A percentile compares a stretch with the other conserved stretches of the same genome.
Conservation (phyloP, 2,797 vertebrate species). For the Pyrrhura leucotis region DNA sequence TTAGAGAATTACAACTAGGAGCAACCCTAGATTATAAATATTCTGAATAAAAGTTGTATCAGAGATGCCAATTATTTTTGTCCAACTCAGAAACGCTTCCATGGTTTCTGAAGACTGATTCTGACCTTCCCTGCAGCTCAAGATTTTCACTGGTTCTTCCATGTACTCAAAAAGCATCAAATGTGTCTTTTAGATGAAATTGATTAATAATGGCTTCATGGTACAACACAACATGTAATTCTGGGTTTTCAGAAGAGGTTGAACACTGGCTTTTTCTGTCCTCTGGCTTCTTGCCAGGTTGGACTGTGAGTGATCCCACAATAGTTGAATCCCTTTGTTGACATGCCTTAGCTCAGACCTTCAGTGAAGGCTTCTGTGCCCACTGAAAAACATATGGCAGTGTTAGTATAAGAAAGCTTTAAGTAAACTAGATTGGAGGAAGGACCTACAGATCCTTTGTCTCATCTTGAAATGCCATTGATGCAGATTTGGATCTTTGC, state of each 20-base stretch:
- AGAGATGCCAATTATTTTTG: not conserved
- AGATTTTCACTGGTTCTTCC: not conserved
- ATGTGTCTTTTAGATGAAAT: not conserved
- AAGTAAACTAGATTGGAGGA: not conserved
- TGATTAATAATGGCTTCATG: not conserved
- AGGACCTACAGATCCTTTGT: not conserved
- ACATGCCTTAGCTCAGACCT: not conserved
- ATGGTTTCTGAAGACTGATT: not conserved
- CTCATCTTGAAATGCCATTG: not conserved
- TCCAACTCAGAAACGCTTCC: not conserved
- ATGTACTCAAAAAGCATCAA: not conserved
- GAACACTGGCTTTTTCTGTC: not conserved
- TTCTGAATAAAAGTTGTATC: not conserved
- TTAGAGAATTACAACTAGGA: not conserved
- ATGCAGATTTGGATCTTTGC: not conserved
- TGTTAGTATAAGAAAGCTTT: not conserved
- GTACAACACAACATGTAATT: not conserved
- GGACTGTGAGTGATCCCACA: not conserved
- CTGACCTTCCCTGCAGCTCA: not conserved
- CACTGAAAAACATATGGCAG: not conserved
- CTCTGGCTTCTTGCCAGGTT: not conserved
- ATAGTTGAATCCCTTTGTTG: not conserved
- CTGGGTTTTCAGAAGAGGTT: not conserved
- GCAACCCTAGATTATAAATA: not conserved
- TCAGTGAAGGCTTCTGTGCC: not conserved